Percentiles rank a stretch among this genome's conserved stretches.
These are phyloP conservation scores for Dipodomys spectabilis DNA, from an alignment of 2,113 vertebrate species.

Conservation along the genomic window DNA sequence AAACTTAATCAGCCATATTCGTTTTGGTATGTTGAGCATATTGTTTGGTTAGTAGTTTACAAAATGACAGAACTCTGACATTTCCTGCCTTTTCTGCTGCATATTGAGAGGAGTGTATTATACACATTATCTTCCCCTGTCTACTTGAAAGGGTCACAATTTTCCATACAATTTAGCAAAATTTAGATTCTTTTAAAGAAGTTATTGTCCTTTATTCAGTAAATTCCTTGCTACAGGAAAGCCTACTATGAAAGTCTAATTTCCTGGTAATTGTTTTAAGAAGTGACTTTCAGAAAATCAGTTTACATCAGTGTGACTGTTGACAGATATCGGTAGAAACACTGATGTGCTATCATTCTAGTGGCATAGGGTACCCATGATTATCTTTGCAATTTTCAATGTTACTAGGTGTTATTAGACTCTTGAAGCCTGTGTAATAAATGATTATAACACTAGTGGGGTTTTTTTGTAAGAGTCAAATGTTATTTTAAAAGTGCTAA, in stretches of 20 bases:
- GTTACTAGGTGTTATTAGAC: not conserved
- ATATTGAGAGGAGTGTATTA: constrained; percentile 2
- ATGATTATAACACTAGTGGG: not conserved
- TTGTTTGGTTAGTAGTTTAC: constrained; percentile 25
- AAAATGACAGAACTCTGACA: not conserved
- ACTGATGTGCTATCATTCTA: not conserved
- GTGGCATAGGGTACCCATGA: not conserved
- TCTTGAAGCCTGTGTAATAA: constrained; percentile 48
- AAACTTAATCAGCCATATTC: not conserved
- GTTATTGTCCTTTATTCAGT: constrained; percentile 36
- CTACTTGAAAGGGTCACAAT: not conserved
- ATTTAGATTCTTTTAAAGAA: constrained; percentile 25
- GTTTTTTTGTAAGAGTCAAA: constrained; percentile 1
- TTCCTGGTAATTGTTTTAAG: constrained; percentile 60
- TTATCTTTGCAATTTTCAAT: constrained; percentile 47
- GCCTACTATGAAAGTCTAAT: constrained; percentile 19
- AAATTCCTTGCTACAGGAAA: constrained; percentile 16
- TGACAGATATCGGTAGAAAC: constrained; percentile 29
- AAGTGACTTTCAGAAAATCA: constrained; percentile 32
- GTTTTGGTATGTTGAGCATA: constrained; percentile 6
- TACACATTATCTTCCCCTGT: not conserved
- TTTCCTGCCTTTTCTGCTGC: constrained; percentile 19
- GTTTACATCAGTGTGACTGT: not conserved
- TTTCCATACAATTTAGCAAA: constrained; percentile 11
- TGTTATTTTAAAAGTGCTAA: constrained; percentile 20